These are phyloP conservation scores for Eleutherodactylus coqui DNA, from an alignment of 2,797 vertebrate species.

Conservation along the genomic window DNA sequence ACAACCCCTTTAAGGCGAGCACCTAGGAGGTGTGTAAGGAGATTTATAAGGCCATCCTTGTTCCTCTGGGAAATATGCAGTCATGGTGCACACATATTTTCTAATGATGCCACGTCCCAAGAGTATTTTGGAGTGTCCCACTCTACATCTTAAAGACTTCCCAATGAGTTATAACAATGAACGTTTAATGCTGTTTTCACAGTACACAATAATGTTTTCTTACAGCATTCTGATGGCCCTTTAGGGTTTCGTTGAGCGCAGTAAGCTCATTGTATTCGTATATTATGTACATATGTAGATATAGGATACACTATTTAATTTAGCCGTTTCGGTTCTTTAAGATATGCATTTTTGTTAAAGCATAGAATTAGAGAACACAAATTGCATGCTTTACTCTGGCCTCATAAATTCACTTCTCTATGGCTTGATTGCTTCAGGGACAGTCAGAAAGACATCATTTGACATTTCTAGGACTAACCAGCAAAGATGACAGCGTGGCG, in stretches of 20 bases:
- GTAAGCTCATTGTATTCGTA: background rate
- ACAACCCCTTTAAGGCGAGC: too few relatives aligned
- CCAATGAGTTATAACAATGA: background rate
- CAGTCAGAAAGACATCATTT: conserved; percentile 24
- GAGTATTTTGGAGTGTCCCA: background rate
- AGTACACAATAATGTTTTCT: background rate
- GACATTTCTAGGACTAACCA: conserved; percentile 41
- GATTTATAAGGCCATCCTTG: too few relatives aligned
- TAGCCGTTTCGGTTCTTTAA: background rate
- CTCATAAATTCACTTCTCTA: conserved; percentile 5
- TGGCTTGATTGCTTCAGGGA: background rate
- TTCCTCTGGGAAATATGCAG: too few relatives aligned
- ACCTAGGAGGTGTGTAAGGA: too few relatives aligned
- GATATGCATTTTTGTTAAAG: background rate
- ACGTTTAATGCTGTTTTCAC: background rate
- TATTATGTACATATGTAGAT: background rate
- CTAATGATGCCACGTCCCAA: background rate
- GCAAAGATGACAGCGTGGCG: background rate
- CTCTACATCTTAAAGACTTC: background rate
- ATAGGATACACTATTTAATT: background rate
- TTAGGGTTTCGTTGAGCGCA: background rate
- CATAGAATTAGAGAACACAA: background rate
- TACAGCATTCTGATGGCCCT: background rate
- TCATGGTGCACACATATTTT: too few relatives aligned
- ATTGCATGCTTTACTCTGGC: conserved; percentile 13